Evolutionary conservation across 1,140 invertebrate genomes (phyloP).

Genomic region (Archegozetes longisetosus): DNA sequence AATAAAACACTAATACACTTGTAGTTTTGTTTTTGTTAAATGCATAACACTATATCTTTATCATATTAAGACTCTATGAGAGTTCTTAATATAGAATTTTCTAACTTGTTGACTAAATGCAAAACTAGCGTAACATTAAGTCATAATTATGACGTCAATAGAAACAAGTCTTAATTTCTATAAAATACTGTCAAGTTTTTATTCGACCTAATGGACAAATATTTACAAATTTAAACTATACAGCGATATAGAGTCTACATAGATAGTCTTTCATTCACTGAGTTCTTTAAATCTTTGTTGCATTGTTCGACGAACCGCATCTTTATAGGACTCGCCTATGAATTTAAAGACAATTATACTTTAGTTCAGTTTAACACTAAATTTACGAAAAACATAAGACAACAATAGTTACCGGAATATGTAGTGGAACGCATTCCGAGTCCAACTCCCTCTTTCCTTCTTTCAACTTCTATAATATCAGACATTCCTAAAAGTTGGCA

Average conservation of each 20-base stretch:
- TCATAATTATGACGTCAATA: too few relatives aligned
- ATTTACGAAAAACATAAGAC: neutral
- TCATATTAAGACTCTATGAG: too few relatives aligned
- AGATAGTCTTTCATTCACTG: slow-evolving; percentile 2
- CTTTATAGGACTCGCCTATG: slow-evolving; percentile 70
- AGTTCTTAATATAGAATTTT: too few relatives aligned
- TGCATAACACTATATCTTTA: too few relatives aligned
- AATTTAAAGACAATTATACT: neutral
- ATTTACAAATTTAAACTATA: neutral
- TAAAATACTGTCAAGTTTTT: too few relatives aligned
- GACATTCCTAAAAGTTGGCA: slow-evolving; percentile 9
- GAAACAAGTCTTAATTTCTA: too few relatives aligned
- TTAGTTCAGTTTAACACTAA: neutral
- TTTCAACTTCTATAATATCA: slow-evolving; percentile 22
- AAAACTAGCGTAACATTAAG: too few relatives aligned
- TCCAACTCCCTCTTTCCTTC: slow-evolving; percentile 44
- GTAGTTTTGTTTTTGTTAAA: too few relatives aligned
- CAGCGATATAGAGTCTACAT: too few relatives aligned
- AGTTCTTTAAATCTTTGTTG: slow-evolving; percentile 32
- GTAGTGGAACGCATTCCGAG: slow-evolving; percentile 50
- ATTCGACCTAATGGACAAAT: neutral
- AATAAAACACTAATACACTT: too few relatives aligned
- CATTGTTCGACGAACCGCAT: slow-evolving; percentile 81
- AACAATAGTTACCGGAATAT: too few relatives aligned
- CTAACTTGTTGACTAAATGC: too few relatives aligned